phyloP scores from a whole-genome alignment of 1,140 invertebrate genomes.

The Heliconius eleuchia region DNA sequence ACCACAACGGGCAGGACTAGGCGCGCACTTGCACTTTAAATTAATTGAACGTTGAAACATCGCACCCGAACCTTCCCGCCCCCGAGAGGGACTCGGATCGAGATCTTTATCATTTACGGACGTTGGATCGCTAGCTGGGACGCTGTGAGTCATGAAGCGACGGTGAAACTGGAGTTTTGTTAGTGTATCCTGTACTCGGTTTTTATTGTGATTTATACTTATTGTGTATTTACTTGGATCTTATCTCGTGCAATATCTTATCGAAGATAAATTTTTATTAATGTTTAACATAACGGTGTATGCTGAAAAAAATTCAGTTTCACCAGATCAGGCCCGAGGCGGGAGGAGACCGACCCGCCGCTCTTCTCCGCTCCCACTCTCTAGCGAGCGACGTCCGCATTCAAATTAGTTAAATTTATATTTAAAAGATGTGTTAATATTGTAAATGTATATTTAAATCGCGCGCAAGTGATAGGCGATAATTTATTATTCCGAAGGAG shows the following conservation, averaged over 20 bases:
- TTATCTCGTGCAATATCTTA: constrained; percentile 50
- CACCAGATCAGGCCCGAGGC: constrained; percentile 38
- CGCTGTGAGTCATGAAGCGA: constrained; percentile 35
- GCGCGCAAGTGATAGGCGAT: constrained; percentile 72
- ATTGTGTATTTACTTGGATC: constrained; percentile 34
- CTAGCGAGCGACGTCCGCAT: constrained; percentile 57
- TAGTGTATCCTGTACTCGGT: constrained; percentile 28
- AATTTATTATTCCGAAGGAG: constrained; percentile 74
- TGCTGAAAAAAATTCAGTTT: constrained; percentile 58
- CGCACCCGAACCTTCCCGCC: constrained; percentile 28
- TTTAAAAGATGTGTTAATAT: constrained; percentile 79
- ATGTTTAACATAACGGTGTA: constrained; percentile 35
- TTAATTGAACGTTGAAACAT: constrained; percentile 34
- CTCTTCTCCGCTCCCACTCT: constrained; percentile 11
- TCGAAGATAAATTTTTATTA: constrained; percentile 27
- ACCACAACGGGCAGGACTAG: constrained; percentile 86
- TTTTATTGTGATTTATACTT: constrained; percentile 35
- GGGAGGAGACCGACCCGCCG: constrained; percentile 25
- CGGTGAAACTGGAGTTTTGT: constrained; percentile 58
- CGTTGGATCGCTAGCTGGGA: constrained; percentile 33
- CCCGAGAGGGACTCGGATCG: background rate
- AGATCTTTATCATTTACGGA: constrained; percentile 38
- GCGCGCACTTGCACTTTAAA: constrained; percentile 27
- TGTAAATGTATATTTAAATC: constrained; percentile 78
- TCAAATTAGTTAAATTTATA: constrained; percentile 79